Percentiles rank a stretch among this genome's conserved stretches.
Conservation (phyloP, 1,140 invertebrate species). For the Cydia splendana region DNA sequence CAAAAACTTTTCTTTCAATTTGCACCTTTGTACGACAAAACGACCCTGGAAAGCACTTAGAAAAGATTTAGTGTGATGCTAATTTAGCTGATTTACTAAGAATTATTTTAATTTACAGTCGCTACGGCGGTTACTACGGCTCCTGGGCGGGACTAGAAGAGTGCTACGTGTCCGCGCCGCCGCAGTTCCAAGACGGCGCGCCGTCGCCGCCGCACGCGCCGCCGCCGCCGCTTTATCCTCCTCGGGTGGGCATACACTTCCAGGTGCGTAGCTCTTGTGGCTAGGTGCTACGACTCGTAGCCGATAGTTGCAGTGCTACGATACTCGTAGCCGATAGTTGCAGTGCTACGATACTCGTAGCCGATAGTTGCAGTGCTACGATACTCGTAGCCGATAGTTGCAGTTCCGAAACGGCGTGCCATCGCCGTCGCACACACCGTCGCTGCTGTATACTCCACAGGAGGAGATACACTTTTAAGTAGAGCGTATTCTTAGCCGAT, state of each 20-base stretch:
- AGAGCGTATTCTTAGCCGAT: no score
- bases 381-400: no score
- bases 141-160: constrained; percentile 50
- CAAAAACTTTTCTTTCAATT: no score
- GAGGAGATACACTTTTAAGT: no score
- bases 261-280: constrained; percentile 50
- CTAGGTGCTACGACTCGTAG: no score
- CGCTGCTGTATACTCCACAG: no score
- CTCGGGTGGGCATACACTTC: constrained; percentile 75
- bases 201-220: constrained; percentile 53
- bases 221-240: constrained; percentile 44
- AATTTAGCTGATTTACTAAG: background rate
- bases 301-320: no score
- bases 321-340: no score
- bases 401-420: background rate
- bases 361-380: no score
- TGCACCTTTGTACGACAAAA: no score
- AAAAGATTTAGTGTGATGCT: background rate
- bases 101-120: constrained; percentile 38
- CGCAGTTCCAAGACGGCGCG: constrained; percentile 76
- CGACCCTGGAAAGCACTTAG: background rate
- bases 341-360: background rate
- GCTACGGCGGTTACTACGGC: constrained; percentile 51
- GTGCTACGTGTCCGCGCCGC: constrained; percentile 72
- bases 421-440: no score